Evolutionary conservation across 2,797 vertebrate genomes (phyloP).

Genomic region (Yasuhikotakia modesta): DNA sequence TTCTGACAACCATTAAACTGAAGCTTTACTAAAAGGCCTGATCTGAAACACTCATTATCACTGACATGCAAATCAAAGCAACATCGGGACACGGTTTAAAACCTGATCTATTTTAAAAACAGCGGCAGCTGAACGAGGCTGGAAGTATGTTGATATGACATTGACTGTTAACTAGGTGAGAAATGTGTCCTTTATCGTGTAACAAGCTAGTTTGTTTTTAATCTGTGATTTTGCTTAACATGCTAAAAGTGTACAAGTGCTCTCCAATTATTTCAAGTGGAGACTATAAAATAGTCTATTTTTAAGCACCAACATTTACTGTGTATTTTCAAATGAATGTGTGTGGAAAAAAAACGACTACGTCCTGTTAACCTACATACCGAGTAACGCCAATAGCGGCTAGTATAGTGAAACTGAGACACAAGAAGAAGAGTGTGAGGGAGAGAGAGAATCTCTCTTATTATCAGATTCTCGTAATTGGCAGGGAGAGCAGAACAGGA

Average conservation of each 20-base stretch:
- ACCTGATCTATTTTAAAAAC: neutral
- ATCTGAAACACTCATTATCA: constrained; percentile 26
- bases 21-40: constrained; percentile 18
- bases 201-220: neutral
- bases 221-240: too few species aligned
- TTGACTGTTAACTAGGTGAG: neutral
- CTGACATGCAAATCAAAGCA: constrained; percentile 20
- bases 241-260: too few species aligned
- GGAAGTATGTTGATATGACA: neutral
- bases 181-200: neutral
- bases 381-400: neutral
- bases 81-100: neutral
- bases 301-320: too few species aligned
- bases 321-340: too few species aligned
- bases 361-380: constrained; percentile 38
- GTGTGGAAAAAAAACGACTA: neutral
- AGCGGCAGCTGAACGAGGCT: neutral
- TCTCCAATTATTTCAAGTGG: too few species aligned
- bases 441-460: constrained; percentile 39
- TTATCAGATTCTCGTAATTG: constrained; percentile 39
- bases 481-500: constrained; percentile 25
- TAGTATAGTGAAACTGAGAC: constrained; percentile 8
- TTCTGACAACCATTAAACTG: constrained; percentile 31
- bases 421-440: neutral
- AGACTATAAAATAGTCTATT: too few species aligned